phyloP scores from a whole-genome alignment of 2,797 vertebrate genomes.

The Siniperca scherzeri region DNA sequence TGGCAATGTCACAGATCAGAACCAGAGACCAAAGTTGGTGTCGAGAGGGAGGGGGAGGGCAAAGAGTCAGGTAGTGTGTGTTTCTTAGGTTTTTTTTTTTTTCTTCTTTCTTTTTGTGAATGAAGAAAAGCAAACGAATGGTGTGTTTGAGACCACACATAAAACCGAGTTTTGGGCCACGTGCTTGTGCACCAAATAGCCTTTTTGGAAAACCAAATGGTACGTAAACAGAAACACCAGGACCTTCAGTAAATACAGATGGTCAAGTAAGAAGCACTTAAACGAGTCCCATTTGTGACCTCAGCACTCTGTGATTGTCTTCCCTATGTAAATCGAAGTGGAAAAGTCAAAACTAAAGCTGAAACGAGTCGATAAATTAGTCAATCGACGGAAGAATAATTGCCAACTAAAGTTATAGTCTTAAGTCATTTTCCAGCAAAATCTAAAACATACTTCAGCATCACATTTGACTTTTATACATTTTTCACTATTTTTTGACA shows the following conservation, averaged over 20 bases:
- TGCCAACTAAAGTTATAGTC: not conserved
- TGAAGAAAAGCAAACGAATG: constrained; percentile 73
- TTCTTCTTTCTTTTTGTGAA: constrained; percentile 43
- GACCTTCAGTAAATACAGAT: constrained; percentile 41
- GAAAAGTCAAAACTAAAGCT: not conserved
- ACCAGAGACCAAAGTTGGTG: constrained; percentile 92
- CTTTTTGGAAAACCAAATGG: constrained; percentile 85
- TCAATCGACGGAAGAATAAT: not conserved
- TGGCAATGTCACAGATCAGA: constrained; percentile 73
- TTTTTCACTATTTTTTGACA: too few species aligned
- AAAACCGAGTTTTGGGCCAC: constrained; percentile 76
- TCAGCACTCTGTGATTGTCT: not conserved
- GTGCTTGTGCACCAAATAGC: constrained; percentile 72
- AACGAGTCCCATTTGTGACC: constrained; percentile 54
- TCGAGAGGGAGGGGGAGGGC: not conserved
- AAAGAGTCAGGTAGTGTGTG: constrained; percentile 71
- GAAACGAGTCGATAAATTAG: not conserved
- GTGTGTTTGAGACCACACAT: constrained; percentile 86
- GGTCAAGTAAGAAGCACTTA: constrained; percentile 81
- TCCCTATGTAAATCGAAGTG: too few species aligned
- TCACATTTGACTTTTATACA: too few species aligned
- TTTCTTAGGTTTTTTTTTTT: not conserved
- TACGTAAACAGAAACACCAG: constrained; percentile 73
- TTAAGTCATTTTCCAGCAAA: not conserved
- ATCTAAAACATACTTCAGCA: too few species aligned